Conservation (phyloP, 2,888 invertebrate species). For the Polydesmus complanatus region DNA sequence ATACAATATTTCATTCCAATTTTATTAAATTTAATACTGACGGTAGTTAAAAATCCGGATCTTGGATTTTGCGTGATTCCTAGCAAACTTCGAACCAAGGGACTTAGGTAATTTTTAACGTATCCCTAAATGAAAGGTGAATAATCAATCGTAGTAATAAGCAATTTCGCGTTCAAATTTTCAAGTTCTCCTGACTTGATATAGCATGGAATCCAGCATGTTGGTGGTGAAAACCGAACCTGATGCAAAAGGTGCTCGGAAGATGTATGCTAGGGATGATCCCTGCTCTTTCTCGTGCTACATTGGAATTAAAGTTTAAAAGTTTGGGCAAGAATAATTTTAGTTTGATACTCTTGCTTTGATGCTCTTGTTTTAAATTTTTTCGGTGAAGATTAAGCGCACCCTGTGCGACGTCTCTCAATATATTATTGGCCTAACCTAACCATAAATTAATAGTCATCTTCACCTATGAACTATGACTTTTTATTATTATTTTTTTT, state of each 20-base stretch:
- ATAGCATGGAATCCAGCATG: constrained; percentile 91
- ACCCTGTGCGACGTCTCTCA: no score
- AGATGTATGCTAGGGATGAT: constrained; percentile 98
- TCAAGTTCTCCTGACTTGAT: constrained; percentile 36
- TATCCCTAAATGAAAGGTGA: constrained; percentile 56
- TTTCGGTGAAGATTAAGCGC: no score
- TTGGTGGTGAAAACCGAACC: constrained; percentile 97
- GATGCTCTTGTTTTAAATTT: neutral
- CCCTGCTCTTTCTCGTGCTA: constrained; percentile 89
- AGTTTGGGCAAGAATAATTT: constrained; percentile 7
- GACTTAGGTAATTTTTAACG: constrained; percentile 95
- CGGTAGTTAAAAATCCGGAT: constrained; percentile 91
- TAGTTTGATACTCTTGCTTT: neutral
- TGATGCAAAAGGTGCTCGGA: constrained; percentile 91
- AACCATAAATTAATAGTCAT: no score
- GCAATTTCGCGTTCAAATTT: no score
- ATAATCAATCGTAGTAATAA: neutral
- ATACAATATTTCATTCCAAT: neutral
- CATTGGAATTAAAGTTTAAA: constrained; percentile 37
- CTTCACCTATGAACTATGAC: no score
- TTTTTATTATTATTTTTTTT: no score
- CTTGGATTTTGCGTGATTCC: constrained; percentile 97
- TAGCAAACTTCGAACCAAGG: constrained; percentile 79
- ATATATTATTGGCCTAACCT: no score
- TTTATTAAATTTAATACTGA: constrained; percentile 30